phyloP scores from a whole-genome alignment of 2,888 invertebrate genomes.

The Brachynemurus nebulosus region DNA sequence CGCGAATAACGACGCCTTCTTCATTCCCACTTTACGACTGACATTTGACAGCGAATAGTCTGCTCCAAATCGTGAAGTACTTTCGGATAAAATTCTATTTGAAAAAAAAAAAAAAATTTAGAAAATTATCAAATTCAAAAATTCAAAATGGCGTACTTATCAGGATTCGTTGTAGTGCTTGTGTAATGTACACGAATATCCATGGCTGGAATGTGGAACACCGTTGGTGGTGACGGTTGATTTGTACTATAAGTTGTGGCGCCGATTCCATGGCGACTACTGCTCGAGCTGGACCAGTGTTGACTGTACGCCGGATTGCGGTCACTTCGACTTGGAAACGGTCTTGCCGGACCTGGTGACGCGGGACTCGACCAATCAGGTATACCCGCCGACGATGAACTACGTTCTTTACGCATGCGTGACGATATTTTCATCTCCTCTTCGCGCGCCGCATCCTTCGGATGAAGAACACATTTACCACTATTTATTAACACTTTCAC shows the following conservation, averaged over 20 bases:
- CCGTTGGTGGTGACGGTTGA: slow-evolving; percentile 35
- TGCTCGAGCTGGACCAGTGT: slow-evolving; percentile 7
- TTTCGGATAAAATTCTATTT: slow-evolving; percentile 3
- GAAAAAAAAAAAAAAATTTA: no score
- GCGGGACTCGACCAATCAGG: slow-evolving; percentile 21
- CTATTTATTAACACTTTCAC: slow-evolving; percentile 93
- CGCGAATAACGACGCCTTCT: slow-evolving; percentile 80
- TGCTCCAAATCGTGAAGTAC: background rate
- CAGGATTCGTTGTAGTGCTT: slow-evolving; percentile 7
- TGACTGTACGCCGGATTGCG: background rate
- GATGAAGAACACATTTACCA: slow-evolving; percentile 92
- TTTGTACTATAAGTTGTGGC: slow-evolving; percentile 14
- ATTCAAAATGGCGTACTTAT: background rate
- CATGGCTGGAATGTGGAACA: slow-evolving; percentile 81
- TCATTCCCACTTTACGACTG: slow-evolving; percentile 44
- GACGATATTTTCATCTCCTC: slow-evolving; percentile 49
- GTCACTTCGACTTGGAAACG: slow-evolving; percentile 4
- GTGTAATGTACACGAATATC: slow-evolving; percentile 47
- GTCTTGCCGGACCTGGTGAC: slow-evolving; percentile 7
- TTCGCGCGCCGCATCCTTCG: slow-evolving; percentile 60
- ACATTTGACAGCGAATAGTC: slow-evolving; percentile 2
- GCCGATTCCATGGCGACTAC: slow-evolving; percentile 24
- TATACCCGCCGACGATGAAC: slow-evolving; percentile 30
- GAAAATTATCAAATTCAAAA: background rate
- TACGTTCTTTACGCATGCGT: slow-evolving; percentile 58